Evolutionary conservation across 1,140 invertebrate genomes (phyloP).

Genomic region (Zaprionus camerounensis): DNA sequence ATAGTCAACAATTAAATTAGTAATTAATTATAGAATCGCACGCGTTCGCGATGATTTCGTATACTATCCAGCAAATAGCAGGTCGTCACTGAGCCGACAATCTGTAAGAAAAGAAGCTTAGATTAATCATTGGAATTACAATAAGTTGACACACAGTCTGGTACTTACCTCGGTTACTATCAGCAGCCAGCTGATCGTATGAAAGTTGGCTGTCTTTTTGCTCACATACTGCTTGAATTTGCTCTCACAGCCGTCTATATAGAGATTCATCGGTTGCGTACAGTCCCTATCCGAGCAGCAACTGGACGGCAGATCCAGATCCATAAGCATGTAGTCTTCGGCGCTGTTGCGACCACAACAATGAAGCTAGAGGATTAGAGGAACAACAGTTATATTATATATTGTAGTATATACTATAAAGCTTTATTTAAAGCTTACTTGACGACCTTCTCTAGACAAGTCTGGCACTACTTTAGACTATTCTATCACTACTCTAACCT

Average conservation of each 20-base stretch:
- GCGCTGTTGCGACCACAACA: slow-evolving; percentile 75
- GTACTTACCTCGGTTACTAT: slow-evolving; percentile 65
- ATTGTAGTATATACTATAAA: no score
- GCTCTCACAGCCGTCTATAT: slow-evolving; percentile 63
- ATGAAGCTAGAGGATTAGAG: slow-evolving; percentile 54
- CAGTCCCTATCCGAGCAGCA: slow-evolving; percentile 73
- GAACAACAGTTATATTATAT: not conserved
- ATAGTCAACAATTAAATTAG: slow-evolving; percentile 27
- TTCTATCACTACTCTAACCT: no score
- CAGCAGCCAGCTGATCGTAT: slow-evolving; percentile 70
- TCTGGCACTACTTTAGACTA: no score
- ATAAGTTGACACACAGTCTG: not conserved
- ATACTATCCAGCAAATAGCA: slow-evolving; percentile 79
- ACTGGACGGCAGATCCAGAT: slow-evolving; percentile 56
- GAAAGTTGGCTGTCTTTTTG: slow-evolving; percentile 65
- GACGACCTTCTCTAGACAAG: no score
- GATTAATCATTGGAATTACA: not conserved
- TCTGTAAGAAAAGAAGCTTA: slow-evolving; percentile 45
- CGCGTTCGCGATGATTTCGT: slow-evolving; percentile 78
- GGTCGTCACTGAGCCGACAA: slow-evolving; percentile 70
- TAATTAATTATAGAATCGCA: slow-evolving; percentile 73
- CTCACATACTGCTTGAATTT: slow-evolving; percentile 67
- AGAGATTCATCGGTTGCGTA: slow-evolving; percentile 61
- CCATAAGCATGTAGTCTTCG: slow-evolving; percentile 69
- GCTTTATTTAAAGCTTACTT: no score